Evolutionary conservation across 1,140 invertebrate genomes (phyloP), one percentile per base, ranked within the genome.

Genomic region (Calliopsis andreniformis): DNA sequence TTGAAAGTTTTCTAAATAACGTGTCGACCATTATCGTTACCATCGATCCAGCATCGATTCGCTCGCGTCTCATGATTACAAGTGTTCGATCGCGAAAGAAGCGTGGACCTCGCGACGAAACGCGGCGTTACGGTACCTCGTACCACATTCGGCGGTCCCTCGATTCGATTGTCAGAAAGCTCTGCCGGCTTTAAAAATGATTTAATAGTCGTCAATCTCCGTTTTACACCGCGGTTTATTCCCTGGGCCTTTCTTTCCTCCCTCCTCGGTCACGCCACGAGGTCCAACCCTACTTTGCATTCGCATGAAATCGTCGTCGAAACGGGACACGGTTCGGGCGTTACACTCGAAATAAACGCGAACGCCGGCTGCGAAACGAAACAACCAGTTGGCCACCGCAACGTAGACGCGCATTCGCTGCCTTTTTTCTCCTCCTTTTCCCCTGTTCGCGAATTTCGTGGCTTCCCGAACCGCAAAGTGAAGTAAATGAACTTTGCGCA

Each of bases 91-190:
- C 45, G 45, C 59, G 39, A 45, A 18, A 18, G 32, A 47, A 16
- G 12, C 39, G 20, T 8, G 14, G 18, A 42, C 32, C 23, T 35
- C 45, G 12, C 45, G 58, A 63, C 73, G 73, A 61, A 77, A 80
- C 53, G 51, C 66, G 53, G 53, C 18, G 35, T 82, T 81, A 82
- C 79, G 76, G 76, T 82, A 75, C 64, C 45, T 61, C 70, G 79
- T 82, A 69, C 67, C 76, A 82, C 79, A 75, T 82, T 51, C 63
- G 66, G 2, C 8, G 14, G n/a, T 25, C 70, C 62, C 63, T 51
- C 69, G 43, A 63, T 71, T 49, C 58, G 49, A 71, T 71, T 63
- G 58, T 77, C 67, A 32, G 32, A 67, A 32, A 43, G 45, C 16
- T 5, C 39, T n/a, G 30, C 23, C 14, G 66, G 20, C 67, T 70